Conservation (phyloP, 2,113 vertebrate genomes). For the Grammomys surdaster region DNA sequence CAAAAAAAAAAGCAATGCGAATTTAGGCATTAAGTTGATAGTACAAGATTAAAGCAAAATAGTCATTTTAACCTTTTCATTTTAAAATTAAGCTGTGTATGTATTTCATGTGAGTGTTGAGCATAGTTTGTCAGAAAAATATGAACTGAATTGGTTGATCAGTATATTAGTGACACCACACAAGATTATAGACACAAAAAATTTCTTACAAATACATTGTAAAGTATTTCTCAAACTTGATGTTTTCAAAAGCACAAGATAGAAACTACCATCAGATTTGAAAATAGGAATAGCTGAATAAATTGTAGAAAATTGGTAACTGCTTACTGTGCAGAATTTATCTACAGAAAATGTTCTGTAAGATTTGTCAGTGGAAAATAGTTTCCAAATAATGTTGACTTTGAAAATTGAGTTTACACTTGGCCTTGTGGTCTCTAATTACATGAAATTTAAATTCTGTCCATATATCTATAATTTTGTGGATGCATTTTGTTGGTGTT, state of each 20-base stretch:
- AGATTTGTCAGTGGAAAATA: constrained; percentile 32
- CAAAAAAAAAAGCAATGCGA: constrained; percentile 68
- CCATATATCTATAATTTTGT: constrained; percentile 63
- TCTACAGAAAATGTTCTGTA: constrained; percentile 49
- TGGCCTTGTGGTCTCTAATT: constrained; percentile 73
- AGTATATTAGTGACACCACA: constrained; percentile 61
- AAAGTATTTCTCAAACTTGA: constrained; percentile 64
- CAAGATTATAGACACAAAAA: constrained; percentile 67
- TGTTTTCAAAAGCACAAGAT: constrained; percentile 71
- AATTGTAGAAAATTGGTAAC: constrained; percentile 52
- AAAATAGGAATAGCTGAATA: constrained; percentile 57
- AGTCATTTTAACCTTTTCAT: constrained; percentile 71
- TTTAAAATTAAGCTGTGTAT: constrained; percentile 72
- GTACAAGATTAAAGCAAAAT: constrained; percentile 75
- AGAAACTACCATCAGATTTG: constrained; percentile 56
- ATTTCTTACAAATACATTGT: constrained; percentile 54
- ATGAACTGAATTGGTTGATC: constrained; percentile 45
- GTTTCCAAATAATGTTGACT: constrained; percentile 70
- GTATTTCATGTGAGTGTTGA: constrained; percentile 68
- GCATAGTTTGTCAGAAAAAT: constrained; percentile 74
- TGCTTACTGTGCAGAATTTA: constrained; percentile 64
- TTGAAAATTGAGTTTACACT: constrained; percentile 75
- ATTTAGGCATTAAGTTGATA: constrained; percentile 78
- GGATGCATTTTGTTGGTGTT: constrained; percentile 78
- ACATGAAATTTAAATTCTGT: constrained; percentile 75